These are phyloP conservation scores for Drosophila carrolli DNA, from an alignment of 1,140 invertebrate genomes.

Conservation along the genomic window DNA sequence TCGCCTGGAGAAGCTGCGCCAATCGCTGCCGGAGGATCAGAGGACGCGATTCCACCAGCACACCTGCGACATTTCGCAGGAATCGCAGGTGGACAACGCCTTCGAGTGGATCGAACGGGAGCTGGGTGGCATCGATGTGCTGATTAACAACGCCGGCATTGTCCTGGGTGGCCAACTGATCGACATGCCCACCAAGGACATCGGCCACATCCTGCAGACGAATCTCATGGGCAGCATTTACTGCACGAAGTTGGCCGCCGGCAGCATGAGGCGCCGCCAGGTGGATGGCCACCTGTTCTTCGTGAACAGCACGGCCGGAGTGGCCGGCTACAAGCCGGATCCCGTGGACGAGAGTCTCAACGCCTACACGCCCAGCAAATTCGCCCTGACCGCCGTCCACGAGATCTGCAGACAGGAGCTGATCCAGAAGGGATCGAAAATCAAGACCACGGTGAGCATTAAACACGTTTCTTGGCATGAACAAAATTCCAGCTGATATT, in stretches of 20 bases:
- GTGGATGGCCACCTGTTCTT: slow-evolving; percentile 90
- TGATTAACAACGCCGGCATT: slow-evolving; percentile 91
- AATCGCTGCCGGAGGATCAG: slow-evolving; percentile 67
- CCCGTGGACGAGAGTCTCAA: slow-evolving; percentile 84
- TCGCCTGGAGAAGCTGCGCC: slow-evolving; percentile 58
- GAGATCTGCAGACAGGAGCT: slow-evolving; percentile 89
- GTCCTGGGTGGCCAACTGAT: slow-evolving; percentile 81
- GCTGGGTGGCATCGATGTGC: slow-evolving; percentile 88
- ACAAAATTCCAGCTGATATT: no score
- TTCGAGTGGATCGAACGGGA: slow-evolving; percentile 88
- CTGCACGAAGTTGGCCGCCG: slow-evolving; percentile 88
- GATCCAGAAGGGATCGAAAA: slow-evolving; percentile 85
- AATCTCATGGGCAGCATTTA: slow-evolving; percentile 89
- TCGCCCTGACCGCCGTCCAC: slow-evolving; percentile 88
- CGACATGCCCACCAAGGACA: slow-evolving; percentile 76
- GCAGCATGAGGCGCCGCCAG: slow-evolving; percentile 88
- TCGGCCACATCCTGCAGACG: slow-evolving; percentile 87
- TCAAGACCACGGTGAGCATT: slow-evolving; percentile 88
- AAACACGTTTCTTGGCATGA: no score
- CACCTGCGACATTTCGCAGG: slow-evolving; percentile 88
- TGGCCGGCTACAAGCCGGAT: slow-evolving; percentile 81
- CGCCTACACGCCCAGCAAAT: slow-evolving; percentile 89
- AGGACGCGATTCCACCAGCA: slow-evolving; percentile 84
- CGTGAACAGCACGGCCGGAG: slow-evolving; percentile 88
- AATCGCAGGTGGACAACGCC: slow-evolving; percentile 87